Conservation (phyloP, 2,113 vertebrate genomes). For the Alaudala cheleensis region DNA sequence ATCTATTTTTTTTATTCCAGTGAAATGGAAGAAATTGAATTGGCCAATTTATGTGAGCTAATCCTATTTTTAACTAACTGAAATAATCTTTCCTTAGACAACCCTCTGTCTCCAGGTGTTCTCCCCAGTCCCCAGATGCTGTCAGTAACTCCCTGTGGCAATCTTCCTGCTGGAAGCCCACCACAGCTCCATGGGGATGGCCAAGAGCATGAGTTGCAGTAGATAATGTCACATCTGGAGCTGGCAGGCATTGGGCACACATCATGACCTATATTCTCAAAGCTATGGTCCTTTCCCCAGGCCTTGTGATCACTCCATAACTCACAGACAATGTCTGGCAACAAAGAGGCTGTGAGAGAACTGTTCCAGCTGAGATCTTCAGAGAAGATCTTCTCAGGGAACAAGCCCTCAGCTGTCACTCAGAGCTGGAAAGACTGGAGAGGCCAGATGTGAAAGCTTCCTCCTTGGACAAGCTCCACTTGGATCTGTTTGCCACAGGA, state of each 20-base stretch:
- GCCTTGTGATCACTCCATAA: not conserved
- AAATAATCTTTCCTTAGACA: not conserved
- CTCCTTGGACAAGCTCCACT: not conserved
- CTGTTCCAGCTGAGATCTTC: not conserved
- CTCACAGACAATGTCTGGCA: not conserved
- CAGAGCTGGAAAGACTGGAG: not conserved
- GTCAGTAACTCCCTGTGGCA: not conserved
- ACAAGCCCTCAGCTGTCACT: not conserved
- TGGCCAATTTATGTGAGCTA: not conserved
- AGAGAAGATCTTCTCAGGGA: not conserved
- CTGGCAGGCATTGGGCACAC: accelerated
- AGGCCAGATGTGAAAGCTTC: not conserved
- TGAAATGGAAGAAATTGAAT: not conserved
- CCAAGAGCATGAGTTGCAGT: not conserved
- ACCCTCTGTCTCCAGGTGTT: not conserved
- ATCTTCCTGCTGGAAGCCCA: not conserved
- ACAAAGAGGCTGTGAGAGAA: not conserved
- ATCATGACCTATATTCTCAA: not conserved
- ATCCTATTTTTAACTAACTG: not conserved
- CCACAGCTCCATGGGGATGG: accelerated
- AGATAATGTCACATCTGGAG: not conserved
- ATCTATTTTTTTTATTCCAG: not conserved
- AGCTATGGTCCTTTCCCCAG: not conserved
- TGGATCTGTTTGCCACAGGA: not conserved
- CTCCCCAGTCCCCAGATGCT: not conserved